These are phyloP conservation scores for Acridotheres tristis DNA, from an alignment of 2,797 vertebrate species.

Conservation along the genomic window DNA sequence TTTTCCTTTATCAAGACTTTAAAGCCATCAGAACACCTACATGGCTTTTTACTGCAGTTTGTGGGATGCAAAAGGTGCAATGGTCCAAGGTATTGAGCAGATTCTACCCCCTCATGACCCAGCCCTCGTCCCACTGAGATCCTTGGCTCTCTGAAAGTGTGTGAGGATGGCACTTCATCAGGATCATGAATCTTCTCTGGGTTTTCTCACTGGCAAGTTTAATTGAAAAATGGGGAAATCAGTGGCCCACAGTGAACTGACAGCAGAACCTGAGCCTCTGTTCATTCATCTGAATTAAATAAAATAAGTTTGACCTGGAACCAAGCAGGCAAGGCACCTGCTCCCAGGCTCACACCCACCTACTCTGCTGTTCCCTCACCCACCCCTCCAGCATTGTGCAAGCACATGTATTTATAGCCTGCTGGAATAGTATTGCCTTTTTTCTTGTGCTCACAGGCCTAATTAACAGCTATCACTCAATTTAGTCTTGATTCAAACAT, in stretches of 20 bases:
- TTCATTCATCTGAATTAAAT: not conserved
- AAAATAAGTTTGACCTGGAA: not conserved
- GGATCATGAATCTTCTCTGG: not conserved
- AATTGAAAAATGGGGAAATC: not conserved
- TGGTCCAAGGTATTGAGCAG: not conserved
- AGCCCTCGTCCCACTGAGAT: not conserved
- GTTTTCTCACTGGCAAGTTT: not conserved
- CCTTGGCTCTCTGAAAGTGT: not conserved
- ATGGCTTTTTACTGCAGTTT: not conserved
- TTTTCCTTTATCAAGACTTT: not conserved
- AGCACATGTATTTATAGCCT: not conserved
- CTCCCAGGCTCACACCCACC: not conserved
- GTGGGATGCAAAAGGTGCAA: not conserved
- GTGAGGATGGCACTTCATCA: not conserved
- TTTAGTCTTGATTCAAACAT: constrained; percentile 66
- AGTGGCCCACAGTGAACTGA: not conserved
- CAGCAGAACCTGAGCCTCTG: not conserved
- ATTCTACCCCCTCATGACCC: not conserved
- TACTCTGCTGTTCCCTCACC: not conserved
- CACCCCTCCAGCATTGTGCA: not conserved
- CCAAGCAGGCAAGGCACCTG: not conserved
- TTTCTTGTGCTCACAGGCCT: constrained; percentile 40
- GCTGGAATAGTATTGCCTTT: not conserved
- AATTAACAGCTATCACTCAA: constrained; percentile 63
- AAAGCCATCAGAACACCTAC: not conserved